Conservation (phyloP, 37 sponge, comb jelly and placozoan genomes). For the Eunapius fragilis region DNA sequence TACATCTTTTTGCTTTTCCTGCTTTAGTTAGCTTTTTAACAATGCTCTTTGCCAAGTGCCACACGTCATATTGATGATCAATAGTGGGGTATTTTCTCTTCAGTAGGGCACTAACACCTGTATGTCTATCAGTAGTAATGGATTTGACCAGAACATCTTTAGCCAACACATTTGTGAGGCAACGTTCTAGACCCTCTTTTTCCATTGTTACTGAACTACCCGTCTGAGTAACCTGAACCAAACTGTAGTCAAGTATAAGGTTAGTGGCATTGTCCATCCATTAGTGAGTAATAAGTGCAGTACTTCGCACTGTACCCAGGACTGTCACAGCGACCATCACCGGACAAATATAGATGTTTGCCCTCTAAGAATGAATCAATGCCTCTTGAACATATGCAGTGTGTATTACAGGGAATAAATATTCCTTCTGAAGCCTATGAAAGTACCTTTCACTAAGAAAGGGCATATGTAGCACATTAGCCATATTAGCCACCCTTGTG, state of each 20-base stretch:
- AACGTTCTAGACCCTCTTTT: conserved; percentile 33
- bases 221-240: conserved; percentile 43
- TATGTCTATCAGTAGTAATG: conserved; percentile 27
- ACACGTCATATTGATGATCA: conserved; percentile 46
- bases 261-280: conserved; percentile 18
- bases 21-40: conserved; percentile 10
- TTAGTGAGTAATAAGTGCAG: conserved; percentile 16
- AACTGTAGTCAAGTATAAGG: conserved; percentile 1
- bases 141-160: conserved; percentile 2
- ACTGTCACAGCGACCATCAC: conserved; percentile 17
- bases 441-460: not conserved
- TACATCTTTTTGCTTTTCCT: conserved; percentile 9
- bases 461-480: not conserved
- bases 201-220: conserved; percentile 35
- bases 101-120: conserved; percentile 13
- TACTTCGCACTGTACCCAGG: conserved; percentile 7
- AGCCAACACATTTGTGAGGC: conserved; percentile 6
- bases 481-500: not conserved
- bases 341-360: not conserved
- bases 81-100: conserved; percentile 20
- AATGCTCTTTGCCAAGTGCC: conserved; percentile 38
- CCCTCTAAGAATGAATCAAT: not conserved
- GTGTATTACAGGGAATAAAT: not conserved
- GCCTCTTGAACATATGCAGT: not conserved
- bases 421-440: conserved; percentile 18